phyloP scores from a whole-genome alignment of 2,888 invertebrate species.

The Sphinx pinastri region DNA sequence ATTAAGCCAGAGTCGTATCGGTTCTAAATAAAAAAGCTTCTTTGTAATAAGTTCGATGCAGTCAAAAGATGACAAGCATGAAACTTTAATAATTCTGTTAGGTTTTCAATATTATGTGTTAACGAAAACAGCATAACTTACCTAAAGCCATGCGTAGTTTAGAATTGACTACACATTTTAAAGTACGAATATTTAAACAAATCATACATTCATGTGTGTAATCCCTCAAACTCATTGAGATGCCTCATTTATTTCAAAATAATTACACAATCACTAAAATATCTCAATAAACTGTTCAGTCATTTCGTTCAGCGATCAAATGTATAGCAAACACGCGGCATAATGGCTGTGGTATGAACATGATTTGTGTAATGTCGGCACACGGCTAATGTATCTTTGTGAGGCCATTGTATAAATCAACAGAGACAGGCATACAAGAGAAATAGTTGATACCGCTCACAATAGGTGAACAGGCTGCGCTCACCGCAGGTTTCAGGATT shows the following conservation, averaged over 20 bases:
- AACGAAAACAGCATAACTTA: too few relatives aligned
- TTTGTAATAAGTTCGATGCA: too few relatives aligned
- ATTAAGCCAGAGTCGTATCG: too few relatives aligned
- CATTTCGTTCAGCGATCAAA: slow-evolving; percentile 32
- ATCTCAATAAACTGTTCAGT: neutral
- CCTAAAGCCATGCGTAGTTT: too few relatives aligned
- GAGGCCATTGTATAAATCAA: slow-evolving; percentile 19
- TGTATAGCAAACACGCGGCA: slow-evolving; percentile 47
- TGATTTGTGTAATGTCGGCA: slow-evolving; percentile 43
- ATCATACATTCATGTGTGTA: too few relatives aligned
- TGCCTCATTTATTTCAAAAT: neutral
- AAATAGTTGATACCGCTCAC: slow-evolving; percentile 20
- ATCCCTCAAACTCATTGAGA: too few relatives aligned
- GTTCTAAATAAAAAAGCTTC: too few relatives aligned
- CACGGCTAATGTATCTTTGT: slow-evolving; percentile 30
- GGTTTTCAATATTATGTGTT: too few relatives aligned
- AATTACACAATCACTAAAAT: neutral
- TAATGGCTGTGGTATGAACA: slow-evolving; percentile 45
- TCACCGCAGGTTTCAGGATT: slow-evolving; percentile 12
- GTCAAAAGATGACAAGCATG: too few relatives aligned
- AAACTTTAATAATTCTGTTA: too few relatives aligned
- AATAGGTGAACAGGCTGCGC: slow-evolving; percentile 7
- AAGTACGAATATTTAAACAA: too few relatives aligned
- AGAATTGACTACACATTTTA: too few relatives aligned
- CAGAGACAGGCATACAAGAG: slow-evolving; percentile 19